Conservation (phyloP, 1,140 invertebrate genomes). For the Parapsyche elsis region DNA sequence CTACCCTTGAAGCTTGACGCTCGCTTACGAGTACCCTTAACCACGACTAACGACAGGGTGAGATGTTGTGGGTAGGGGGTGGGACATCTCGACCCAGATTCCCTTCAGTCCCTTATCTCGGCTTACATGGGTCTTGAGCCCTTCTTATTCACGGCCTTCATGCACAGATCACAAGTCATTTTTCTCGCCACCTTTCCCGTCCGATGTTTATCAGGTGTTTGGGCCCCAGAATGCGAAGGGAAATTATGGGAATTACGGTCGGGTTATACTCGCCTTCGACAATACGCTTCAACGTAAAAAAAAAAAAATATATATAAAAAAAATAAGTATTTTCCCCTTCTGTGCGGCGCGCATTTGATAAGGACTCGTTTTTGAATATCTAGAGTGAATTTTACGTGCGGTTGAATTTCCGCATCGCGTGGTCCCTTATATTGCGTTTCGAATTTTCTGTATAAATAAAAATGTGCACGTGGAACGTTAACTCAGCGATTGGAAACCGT, state of each 20-base stretch:
- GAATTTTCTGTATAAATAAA: too few species aligned
- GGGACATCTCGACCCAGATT: conserved; percentile 39
- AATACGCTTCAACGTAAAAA: neutral
- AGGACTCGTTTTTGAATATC: conserved; percentile 26
- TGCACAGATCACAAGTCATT: conserved; percentile 50
- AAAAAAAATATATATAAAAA: conserved; percentile 7
- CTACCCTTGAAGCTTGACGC: conserved; percentile 13
- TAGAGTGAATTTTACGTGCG: neutral
- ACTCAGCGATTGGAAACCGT: too few species aligned
- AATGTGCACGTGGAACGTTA: too few species aligned
- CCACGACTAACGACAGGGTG: conserved; percentile 7
- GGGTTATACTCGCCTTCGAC: neutral
- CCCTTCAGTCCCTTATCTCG: conserved; percentile 25
- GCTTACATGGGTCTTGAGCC: conserved; percentile 31
- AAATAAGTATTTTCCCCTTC: neutral
- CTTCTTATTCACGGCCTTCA: conserved; percentile 38
- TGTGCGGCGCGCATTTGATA: neutral
- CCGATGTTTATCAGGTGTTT: conserved; percentile 54
- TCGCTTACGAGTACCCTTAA: conserved; percentile 16
- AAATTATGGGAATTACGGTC: conserved; percentile 38
- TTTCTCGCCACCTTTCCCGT: conserved; percentile 48
- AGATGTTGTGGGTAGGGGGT: neutral
- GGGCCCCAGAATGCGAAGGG: neutral
- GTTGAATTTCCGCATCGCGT: conserved; percentile 5
- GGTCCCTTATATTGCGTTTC: too few species aligned